Conservation (phyloP, 1,140 invertebrate genomes). For the Trissolcus basalis region DNA sequence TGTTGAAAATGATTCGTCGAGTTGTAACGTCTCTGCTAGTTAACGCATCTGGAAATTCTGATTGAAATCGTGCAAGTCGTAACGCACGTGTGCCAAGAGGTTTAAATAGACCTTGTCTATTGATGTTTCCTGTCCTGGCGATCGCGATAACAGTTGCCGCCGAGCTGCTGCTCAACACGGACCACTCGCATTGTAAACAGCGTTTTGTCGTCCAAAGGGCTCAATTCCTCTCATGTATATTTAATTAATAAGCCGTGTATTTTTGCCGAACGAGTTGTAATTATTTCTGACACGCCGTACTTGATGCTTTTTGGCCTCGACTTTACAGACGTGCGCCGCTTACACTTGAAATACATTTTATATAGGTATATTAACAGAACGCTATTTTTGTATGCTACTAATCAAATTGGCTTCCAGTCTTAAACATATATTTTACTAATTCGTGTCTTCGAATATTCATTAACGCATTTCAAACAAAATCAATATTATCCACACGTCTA, state of each 20-base stretch:
- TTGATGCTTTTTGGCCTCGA: too few species aligned
- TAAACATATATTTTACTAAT: too few species aligned
- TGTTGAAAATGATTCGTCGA: conserved; percentile 28
- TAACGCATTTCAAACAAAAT: too few species aligned
- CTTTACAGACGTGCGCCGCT: too few species aligned
- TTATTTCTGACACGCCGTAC: too few species aligned
- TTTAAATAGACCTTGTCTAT: conserved; percentile 52
- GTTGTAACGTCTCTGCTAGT: conserved; percentile 42
- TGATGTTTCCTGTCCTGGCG: conserved; percentile 43
- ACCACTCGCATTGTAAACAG: conserved; percentile 28
- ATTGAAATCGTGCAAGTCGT: conserved; percentile 39
- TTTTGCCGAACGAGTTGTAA: too few species aligned
- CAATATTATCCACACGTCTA: too few species aligned
- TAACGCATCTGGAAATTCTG: conserved; percentile 35
- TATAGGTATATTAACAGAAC: too few species aligned
- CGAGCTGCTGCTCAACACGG: not conserved
- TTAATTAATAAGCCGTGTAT: not conserved
- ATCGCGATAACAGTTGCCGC: not conserved
- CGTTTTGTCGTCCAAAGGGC: conserved; percentile 29
- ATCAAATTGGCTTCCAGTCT: too few species aligned
- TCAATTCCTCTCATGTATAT: conserved; percentile 24
- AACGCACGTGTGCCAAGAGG: conserved; percentile 39
- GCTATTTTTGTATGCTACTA: too few species aligned
- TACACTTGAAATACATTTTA: too few species aligned
- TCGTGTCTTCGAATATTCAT: too few species aligned